Conservation (phyloP, 1,140 invertebrate species). For the Hylaeus anthracinus region DNA sequence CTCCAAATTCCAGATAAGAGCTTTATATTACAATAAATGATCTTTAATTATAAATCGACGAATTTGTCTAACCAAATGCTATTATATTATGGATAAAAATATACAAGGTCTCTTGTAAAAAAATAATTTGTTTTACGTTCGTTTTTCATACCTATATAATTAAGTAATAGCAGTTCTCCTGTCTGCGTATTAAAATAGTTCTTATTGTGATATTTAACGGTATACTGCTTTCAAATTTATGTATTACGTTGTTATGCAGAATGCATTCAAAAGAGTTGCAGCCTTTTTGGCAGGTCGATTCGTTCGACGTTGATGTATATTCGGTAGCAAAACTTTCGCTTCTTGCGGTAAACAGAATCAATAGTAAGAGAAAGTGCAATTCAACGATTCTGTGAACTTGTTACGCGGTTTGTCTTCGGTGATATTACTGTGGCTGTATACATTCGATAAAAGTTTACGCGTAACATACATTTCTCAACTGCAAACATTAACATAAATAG, state of each 20-base stretch:
- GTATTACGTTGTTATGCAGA: neutral
- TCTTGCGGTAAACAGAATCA: slow-evolving; percentile 40
- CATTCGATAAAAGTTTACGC: neutral
- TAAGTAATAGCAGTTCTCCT: neutral
- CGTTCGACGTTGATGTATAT: slow-evolving; percentile 2
- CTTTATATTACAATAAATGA: too few relatives aligned
- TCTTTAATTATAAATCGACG: too few relatives aligned
- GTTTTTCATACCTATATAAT: neutral
- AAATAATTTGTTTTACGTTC: neutral
- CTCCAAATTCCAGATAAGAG: too few relatives aligned
- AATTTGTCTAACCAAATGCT: too few relatives aligned
- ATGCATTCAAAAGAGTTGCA: neutral
- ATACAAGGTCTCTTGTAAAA: too few relatives aligned
- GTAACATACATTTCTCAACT: neutral
- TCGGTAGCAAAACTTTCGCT: slow-evolving; percentile 60
- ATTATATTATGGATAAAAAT: too few relatives aligned
- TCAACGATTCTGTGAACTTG: slow-evolving; percentile 10
- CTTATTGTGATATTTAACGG: neutral
- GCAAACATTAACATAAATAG: too few relatives aligned
- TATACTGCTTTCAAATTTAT: neutral
- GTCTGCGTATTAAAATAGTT: neutral
- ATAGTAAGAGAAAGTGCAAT: slow-evolving; percentile 57
- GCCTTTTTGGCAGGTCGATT: neutral
- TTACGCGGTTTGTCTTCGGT: slow-evolving; percentile 29
- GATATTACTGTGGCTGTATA: neutral